A percentile compares a stretch with the other conserved stretches of the same genome.
These are phyloP conservation scores for Turritopsis dohrnii DNA, from an alignment of 30 jellyfish, hydroid and myxozoan genomes.

Conservation along the genomic window DNA sequence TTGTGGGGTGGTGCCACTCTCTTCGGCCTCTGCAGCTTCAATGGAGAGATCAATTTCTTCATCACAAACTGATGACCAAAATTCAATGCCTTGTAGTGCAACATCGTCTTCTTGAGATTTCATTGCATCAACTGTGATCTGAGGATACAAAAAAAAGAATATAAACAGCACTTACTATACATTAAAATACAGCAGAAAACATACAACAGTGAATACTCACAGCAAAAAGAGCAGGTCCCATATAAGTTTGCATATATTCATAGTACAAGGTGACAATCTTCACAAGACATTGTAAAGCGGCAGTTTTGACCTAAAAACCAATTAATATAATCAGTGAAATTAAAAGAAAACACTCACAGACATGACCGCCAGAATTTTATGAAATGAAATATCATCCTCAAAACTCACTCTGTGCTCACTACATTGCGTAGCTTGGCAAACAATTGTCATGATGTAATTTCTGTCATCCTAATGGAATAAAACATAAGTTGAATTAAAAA, in stretches of 20 bases:
- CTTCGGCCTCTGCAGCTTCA: constrained; percentile 93
- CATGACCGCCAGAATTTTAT: background rate
- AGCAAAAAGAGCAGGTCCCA: constrained; percentile 88
- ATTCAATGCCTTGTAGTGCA: constrained; percentile 86
- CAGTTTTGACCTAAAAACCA: constrained; percentile 57
- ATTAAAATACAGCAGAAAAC: too few species aligned
- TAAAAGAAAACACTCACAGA: background rate
- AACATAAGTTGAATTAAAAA: constrained; percentile 1
- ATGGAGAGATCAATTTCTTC: constrained; percentile 85
- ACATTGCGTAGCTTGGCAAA: constrained; percentile 81
- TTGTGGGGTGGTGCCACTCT: constrained; percentile 47
- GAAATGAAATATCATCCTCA: background rate
- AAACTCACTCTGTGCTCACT: constrained; percentile 56
- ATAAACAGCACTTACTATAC: background rate
- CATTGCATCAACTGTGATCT: constrained; percentile 93
- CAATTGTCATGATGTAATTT: constrained; percentile 76
- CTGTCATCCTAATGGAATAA: constrained; percentile 52
- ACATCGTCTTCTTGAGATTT: constrained; percentile 79
- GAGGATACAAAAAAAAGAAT: background rate
- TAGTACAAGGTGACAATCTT: constrained; percentile 80
- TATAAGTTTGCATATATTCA: constrained; percentile 84
- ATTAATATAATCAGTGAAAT: background rate
- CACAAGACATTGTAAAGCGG: constrained; percentile 85
- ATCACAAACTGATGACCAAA: constrained; percentile 96
- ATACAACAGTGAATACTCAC: constrained; percentile 41